Evolutionary conservation across 2,113 vertebrate species (phyloP).

Genomic region (Chlorodrepanis virens): DNA sequence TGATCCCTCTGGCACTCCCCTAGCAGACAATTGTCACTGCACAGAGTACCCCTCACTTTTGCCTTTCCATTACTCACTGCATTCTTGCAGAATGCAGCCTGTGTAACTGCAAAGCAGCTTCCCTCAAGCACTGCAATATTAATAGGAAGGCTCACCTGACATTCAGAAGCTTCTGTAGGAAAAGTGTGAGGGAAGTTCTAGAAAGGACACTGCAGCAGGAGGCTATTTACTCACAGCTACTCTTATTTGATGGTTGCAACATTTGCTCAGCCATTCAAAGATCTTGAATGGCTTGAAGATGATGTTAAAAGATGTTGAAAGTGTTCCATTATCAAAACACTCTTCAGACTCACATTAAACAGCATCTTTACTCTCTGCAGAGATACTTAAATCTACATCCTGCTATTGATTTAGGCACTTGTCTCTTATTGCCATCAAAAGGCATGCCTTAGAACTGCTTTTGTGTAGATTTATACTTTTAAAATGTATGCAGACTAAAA

Average conservation of each 20-base stretch:
- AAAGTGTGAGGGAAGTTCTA: not conserved
- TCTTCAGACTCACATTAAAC: not conserved
- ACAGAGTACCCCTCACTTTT: not conserved
- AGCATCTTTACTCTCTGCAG: not conserved
- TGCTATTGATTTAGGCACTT: slow-evolving; percentile 6
- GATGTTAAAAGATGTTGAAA: not conserved
- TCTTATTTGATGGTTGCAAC: not conserved
- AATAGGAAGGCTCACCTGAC: not conserved
- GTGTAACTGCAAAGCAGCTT: not conserved
- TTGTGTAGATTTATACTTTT: not conserved
- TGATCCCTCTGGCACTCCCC: not conserved
- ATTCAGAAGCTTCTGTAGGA: not conserved
- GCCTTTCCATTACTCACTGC: not conserved
- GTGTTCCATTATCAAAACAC: not conserved
- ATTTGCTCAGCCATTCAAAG: not conserved
- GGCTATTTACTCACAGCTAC: not conserved
- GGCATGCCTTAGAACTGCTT: not conserved
- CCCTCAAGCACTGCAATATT: not conserved
- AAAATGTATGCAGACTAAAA: not conserved
- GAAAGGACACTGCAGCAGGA: not conserved
- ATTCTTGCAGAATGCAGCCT: not conserved
- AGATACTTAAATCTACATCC: not conserved
- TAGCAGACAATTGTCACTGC: not conserved
- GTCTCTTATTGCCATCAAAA: slow-evolving; percentile 30
- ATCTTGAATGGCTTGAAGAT: not conserved